Percentiles rank a stretch among this genome's conserved stretches.
Conservation (phyloP, 2,888 invertebrate genomes). For the Rosalia funebris region DNA sequence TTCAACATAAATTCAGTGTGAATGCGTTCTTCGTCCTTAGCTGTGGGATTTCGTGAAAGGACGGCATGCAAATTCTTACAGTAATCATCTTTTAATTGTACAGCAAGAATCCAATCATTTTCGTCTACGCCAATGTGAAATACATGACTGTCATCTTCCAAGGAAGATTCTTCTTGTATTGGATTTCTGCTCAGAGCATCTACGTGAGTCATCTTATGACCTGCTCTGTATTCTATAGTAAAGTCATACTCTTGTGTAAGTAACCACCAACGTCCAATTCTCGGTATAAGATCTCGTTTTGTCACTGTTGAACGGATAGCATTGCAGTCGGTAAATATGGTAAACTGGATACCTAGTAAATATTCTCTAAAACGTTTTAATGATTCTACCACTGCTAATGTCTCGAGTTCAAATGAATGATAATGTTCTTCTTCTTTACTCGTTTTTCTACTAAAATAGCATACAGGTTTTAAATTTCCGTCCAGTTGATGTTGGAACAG, state of each 20-base stretch:
- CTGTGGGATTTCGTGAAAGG: not conserved
- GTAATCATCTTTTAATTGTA: constrained; percentile 7
- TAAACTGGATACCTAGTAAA: constrained; percentile 49
- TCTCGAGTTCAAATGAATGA: constrained; percentile 56
- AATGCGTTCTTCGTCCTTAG: constrained; percentile 7
- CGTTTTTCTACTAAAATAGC: constrained; percentile 54
- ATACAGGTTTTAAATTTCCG: constrained; percentile 42
- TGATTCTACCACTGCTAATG: constrained; percentile 53
- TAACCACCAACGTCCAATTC: constrained; percentile 49
- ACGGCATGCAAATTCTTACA: constrained; percentile 10
- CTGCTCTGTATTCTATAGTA: constrained; percentile 33
- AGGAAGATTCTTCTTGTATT: constrained; percentile 1
- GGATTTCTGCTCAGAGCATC: constrained; percentile 42
- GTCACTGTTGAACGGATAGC: constrained; percentile 45
- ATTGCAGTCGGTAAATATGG: constrained; percentile 53
- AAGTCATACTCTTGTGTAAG: constrained; percentile 33
- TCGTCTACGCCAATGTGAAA: not conserved
- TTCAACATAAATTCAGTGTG: constrained; percentile 14
- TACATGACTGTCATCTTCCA: not conserved
- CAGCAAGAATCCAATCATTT: constrained; percentile 5
- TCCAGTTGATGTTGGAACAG: constrained; percentile 45
- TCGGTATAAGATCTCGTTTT: constrained; percentile 52
- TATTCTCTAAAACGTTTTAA: constrained; percentile 54
- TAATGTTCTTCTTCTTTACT: constrained; percentile 51
- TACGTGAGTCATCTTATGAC: constrained; percentile 33